Evolutionary conservation across 2,888 invertebrate species (phyloP).

Genomic region (Agonopterix heracliana): DNA sequence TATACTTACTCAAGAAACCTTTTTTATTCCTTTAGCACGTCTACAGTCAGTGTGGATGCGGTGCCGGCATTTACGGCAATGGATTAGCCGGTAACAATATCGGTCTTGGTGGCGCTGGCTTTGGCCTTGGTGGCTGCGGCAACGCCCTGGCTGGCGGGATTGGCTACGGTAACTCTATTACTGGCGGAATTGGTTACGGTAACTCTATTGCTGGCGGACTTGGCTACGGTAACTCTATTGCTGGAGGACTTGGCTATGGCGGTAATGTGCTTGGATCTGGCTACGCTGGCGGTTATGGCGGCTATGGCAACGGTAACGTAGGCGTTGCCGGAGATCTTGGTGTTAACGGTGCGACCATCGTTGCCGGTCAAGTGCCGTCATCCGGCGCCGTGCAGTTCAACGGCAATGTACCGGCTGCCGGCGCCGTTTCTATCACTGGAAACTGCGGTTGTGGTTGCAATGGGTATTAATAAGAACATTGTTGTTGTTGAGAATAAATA

Average conservation of each 20-base stretch:
- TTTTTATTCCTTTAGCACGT: background rate
- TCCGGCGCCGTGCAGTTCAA: conserved; percentile 15
- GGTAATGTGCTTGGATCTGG: conserved; percentile 4
- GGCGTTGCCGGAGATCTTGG: conserved; percentile 20
- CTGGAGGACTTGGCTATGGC: background rate
- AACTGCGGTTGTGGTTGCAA: conserved; percentile 18
- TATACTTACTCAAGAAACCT: background rate
- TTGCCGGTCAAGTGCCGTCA: conserved; percentile 33
- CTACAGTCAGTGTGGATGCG: background rate
- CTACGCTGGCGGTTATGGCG: conserved; percentile 22
- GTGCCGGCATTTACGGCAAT: too few species aligned
- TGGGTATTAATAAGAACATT: background rate
- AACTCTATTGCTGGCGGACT: background rate
- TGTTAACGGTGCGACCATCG: conserved; percentile 24
- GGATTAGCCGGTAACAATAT: background rate
- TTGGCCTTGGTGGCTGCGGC: background rate
- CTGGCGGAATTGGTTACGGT: background rate
- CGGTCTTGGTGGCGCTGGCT: background rate
- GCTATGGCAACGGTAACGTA: conserved; percentile 19
- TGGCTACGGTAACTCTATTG: background rate
- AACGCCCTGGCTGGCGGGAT: background rate
- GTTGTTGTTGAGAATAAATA: too few species aligned
- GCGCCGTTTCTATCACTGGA: conserved; percentile 22
- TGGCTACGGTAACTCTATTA: background rate
- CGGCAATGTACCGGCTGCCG: conserved; percentile 5